A percentile compares a stretch with the other conserved stretches of the same genome.
These are phyloP conservation scores for Cyprinodon tularosa DNA, from an alignment of 2,113 vertebrate genomes.

Conservation along the genomic window DNA sequence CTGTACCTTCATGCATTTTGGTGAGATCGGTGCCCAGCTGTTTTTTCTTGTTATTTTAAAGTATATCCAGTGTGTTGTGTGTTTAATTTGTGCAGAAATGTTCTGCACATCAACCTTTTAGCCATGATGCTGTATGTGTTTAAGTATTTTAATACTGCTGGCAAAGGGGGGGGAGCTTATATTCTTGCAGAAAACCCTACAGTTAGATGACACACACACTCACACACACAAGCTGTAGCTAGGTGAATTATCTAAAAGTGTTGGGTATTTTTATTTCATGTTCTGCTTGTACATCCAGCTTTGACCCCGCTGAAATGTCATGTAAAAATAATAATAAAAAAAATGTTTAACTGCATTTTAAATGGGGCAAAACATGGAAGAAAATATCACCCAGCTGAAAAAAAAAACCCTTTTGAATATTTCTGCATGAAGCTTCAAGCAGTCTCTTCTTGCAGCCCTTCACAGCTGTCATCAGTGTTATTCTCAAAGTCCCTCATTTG, in stretches of 20 bases:
- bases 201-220: constrained; percentile 73
- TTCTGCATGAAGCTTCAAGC: constrained; percentile 60
- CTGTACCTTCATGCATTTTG: constrained; percentile 35
- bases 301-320: constrained; percentile 65
- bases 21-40: constrained; percentile 29
- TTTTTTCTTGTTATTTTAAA: constrained; percentile 7
- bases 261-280: constrained; percentile 69
- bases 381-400: constrained; percentile 27
- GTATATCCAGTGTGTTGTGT: constrained; percentile 67
- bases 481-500: constrained; percentile 54
- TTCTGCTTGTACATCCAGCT: constrained; percentile 54
- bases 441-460: constrained; percentile 47
- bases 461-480: constrained; percentile 37
- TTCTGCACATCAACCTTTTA: constrained; percentile 58
- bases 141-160: constrained; percentile 59
- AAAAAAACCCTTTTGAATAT: constrained; percentile 64
- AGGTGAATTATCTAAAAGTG: constrained; percentile 76
- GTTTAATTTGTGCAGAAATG: constrained; percentile 45
- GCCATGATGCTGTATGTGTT: constrained; percentile 37
- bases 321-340: constrained; percentile 34
- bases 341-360: constrained; percentile 52
- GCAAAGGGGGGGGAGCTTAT: constrained; percentile 44
- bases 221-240: constrained; percentile 65
- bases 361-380: constrained; percentile 52
- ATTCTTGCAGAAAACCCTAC: constrained; percentile 82